Percentiles rank a stretch among this genome's conserved stretches.
Evolutionary conservation across 2,888 invertebrate genomes (phyloP).

Genomic region (Drosophila picticornis): DNA sequence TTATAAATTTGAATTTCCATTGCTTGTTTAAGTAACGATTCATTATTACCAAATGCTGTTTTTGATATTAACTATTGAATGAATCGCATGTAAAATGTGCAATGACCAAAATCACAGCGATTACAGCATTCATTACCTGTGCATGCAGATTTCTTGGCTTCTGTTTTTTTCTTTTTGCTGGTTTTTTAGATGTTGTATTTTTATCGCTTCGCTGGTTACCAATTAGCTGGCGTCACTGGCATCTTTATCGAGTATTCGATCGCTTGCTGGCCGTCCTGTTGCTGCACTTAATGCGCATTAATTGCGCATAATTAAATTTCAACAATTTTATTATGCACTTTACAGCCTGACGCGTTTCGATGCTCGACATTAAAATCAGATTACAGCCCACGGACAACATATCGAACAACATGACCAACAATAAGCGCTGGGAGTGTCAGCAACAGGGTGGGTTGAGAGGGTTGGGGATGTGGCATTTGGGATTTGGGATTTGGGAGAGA

Average conservation of each 20-base stretch:
- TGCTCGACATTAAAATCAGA: slow-evolving; percentile 71
- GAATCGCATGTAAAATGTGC: background rate
- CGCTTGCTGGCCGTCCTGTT: slow-evolving; percentile 42
- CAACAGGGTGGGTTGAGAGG: no score
- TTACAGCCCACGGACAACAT: slow-evolving; percentile 54
- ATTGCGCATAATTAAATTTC: slow-evolving; percentile 78
- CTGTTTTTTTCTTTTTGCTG: background rate
- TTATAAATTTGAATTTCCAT: background rate
- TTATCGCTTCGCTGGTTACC: slow-evolving; percentile 21
- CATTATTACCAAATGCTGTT: background rate
- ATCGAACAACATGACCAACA: slow-evolving; percentile 34
- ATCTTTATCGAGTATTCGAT: background rate
- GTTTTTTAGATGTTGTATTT: background rate
- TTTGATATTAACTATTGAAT: background rate
- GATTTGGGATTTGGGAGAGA: background rate
- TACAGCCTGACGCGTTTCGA: slow-evolving; percentile 57
- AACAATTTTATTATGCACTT: slow-evolving; percentile 79
- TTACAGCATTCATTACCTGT: slow-evolving; percentile 37
- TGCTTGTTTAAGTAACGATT: slow-evolving; percentile 10
- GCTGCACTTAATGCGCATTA: slow-evolving; percentile 75
- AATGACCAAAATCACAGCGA: slow-evolving; percentile 17
- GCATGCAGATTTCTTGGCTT: background rate
- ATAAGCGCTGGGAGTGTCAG: background rate
- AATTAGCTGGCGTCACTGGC: slow-evolving; percentile 57
- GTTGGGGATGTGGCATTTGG: background rate